phyloP scores from a whole-genome alignment of 1,140 invertebrate genomes.

The Zaprionus lachaisei region DNA sequence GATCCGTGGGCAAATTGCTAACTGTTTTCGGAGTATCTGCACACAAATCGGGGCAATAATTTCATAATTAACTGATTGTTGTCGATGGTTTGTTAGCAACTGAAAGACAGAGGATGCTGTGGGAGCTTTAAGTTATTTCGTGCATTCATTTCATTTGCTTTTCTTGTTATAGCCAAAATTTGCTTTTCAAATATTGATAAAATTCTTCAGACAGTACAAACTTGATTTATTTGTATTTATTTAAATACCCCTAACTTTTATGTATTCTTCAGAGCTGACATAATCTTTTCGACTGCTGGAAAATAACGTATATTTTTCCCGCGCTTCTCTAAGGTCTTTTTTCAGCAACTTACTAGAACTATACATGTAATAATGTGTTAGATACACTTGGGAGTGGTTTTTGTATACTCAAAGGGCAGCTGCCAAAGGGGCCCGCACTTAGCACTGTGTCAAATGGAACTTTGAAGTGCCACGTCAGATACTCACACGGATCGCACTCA shows the following conservation, averaged over 20 bases:
- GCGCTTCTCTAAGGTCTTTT: neutral
- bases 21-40: conserved; percentile 55
- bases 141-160: neutral
- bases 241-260: no score
- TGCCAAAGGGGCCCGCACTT: conserved; percentile 10
- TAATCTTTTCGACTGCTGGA: neutral
- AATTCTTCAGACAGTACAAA: no score
- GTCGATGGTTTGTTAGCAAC: conserved; percentile 3
- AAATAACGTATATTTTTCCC: neutral
- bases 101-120: neutral
- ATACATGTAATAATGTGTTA: neutral
- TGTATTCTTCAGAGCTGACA: neutral
- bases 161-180: neutral
- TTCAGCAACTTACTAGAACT: neutral
- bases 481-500: neutral
- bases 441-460: conserved; percentile 38
- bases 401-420: neutral
- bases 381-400: conserved; percentile 1
- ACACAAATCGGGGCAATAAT: conserved; percentile 48
- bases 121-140: neutral
- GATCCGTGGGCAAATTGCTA: conserved; percentile 29
- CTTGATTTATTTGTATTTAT: no score
- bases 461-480: conserved; percentile 35
- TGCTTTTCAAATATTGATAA: no score
- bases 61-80: conserved; percentile 54